Conservation (phyloP, 2,113 vertebrate species). For the Proterorhinus semilunaris region DNA sequence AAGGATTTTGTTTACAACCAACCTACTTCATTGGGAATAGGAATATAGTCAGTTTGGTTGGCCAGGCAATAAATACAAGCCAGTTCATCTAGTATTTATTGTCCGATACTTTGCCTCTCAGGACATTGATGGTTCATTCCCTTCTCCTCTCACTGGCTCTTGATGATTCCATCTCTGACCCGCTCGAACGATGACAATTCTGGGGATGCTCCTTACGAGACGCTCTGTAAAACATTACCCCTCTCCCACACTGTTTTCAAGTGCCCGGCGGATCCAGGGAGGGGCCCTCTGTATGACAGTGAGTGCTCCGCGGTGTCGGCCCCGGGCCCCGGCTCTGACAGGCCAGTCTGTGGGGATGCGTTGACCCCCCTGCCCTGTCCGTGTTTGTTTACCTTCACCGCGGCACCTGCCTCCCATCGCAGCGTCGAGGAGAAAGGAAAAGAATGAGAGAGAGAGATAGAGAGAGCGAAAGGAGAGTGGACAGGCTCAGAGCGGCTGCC, state of each 20-base stretch:
- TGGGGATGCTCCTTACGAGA: slow-evolving; percentile 31
- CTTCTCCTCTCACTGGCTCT: too few relatives aligned
- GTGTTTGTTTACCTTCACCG: slow-evolving; percentile 70
- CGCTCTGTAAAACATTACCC: slow-evolving; percentile 37
- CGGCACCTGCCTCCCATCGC: slow-evolving; percentile 55
- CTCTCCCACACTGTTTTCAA: slow-evolving; percentile 42
- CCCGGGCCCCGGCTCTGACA: slow-evolving; percentile 63
- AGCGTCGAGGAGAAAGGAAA: too few relatives aligned
- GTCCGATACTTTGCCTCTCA: too few relatives aligned
- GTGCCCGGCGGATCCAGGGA: slow-evolving; percentile 33
- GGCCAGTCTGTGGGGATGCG: slow-evolving; percentile 61
- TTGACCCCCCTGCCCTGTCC: slow-evolving; percentile 70
- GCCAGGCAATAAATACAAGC: too few relatives aligned
- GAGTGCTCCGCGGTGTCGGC: slow-evolving; percentile 54
- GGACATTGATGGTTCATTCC: neutral
- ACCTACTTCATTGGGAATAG: too few relatives aligned
- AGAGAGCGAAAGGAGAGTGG: neutral
- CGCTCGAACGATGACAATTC: slow-evolving; percentile 22
- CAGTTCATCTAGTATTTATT: too few relatives aligned
- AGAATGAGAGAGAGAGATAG: too few relatives aligned
- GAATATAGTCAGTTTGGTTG: too few relatives aligned
- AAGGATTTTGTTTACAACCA: too few relatives aligned
- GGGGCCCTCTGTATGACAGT: slow-evolving; percentile 57
- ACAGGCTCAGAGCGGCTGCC: slow-evolving; percentile 65
- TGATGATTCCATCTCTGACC: neutral